phyloP scores from a whole-genome alignment of 2,888 invertebrate species.

The Nasonovia ribisnigri region DNA sequence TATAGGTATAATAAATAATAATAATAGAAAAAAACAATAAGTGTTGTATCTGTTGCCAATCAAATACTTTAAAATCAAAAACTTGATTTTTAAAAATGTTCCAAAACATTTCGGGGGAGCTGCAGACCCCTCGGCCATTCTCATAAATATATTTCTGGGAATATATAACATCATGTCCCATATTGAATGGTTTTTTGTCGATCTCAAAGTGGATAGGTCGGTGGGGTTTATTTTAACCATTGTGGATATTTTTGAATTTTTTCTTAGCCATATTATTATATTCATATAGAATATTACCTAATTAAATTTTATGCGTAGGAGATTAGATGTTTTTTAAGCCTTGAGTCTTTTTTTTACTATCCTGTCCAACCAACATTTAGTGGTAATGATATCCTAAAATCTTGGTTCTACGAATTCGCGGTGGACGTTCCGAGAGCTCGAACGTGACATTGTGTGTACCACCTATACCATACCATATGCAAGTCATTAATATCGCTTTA shows the following conservation, averaged over 20 bases:
- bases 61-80: background rate
- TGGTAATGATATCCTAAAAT: background rate
- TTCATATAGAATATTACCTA: background rate
- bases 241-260: background rate
- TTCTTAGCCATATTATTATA: background rate
- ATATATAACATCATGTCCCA: background rate
- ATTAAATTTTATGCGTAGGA: background rate
- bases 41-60: no score
- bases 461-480: background rate
- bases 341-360: background rate
- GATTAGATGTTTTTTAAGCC: background rate
- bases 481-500: conserved; percentile 7
- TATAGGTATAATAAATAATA: no score
- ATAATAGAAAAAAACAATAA: no score
- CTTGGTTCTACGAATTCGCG: background rate
- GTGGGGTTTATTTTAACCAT: no score
- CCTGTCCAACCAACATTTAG: no score
- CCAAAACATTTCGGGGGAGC: background rate
- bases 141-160: background rate
- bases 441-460: background rate
- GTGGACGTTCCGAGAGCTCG: background rate
- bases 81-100: background rate
- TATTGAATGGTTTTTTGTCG: no score
- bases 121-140: background rate
- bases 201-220: background rate